Conservation (phyloP, 2,113 vertebrate genomes). For the Phycodurus eques region DNA sequence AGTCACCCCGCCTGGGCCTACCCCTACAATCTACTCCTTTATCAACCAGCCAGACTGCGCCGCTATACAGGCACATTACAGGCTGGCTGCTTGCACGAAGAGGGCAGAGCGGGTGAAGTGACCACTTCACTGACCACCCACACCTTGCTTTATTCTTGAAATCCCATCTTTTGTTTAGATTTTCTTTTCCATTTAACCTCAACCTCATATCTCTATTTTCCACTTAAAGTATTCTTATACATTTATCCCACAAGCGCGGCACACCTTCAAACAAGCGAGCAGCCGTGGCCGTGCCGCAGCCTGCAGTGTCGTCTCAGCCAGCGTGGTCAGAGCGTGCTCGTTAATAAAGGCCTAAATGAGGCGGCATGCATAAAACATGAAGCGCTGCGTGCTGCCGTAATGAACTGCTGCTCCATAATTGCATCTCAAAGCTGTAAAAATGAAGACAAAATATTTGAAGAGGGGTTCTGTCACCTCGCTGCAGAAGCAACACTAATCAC, state of each 20-base stretch:
- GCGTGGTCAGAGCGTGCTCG: conserved; percentile 55
- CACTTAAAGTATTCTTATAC: conserved; percentile 13
- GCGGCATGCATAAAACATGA: conserved; percentile 81
- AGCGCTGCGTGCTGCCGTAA: conserved; percentile 65
- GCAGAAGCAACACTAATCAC: conserved; percentile 78
- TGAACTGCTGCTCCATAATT: conserved; percentile 81
- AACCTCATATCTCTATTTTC: too few relatives aligned
- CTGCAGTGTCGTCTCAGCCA: conserved; percentile 42
- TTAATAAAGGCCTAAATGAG: conserved; percentile 78
- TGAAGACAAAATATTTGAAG: conserved; percentile 84
- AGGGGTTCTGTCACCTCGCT: conserved; percentile 80
- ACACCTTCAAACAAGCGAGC: conserved; percentile 22
- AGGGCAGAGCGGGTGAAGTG: conserved; percentile 51
- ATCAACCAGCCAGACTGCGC: conserved; percentile 37
- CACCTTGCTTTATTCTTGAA: conserved; percentile 38
- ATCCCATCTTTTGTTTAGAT: conserved; percentile 42
- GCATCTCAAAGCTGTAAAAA: conserved; percentile 75
- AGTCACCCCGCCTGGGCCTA: conserved; percentile 89
- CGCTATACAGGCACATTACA: conserved; percentile 30
- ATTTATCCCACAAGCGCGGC: conserved; percentile 26
- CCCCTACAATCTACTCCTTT: conserved; percentile 68
- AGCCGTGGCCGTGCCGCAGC: conserved; percentile 36
- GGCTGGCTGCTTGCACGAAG: conserved; percentile 43
- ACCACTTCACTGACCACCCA: conserved; percentile 65
- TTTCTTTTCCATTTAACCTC: conserved; percentile 25